phyloP scores from a whole-genome alignment of 2,888 invertebrate genomes.

The Polylopha cassiicola region DNA sequence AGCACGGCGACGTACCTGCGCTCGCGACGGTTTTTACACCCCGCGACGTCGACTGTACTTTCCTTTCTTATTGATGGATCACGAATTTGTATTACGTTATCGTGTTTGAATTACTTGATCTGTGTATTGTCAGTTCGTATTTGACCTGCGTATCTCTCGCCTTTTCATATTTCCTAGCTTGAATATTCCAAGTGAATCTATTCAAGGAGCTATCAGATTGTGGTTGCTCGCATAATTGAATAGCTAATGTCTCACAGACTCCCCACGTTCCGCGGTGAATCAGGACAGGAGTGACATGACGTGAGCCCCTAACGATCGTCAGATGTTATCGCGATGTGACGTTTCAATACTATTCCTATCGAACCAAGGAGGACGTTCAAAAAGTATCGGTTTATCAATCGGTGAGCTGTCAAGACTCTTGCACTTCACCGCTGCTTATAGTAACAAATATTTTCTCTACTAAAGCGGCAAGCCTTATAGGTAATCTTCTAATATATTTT shows the following conservation, averaged over 20 bases:
- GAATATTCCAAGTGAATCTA: constrained; percentile 39
- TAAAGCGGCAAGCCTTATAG: background rate
- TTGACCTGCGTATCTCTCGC: constrained; percentile 34
- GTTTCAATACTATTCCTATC: constrained; percentile 73
- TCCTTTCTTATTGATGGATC: constrained; percentile 48
- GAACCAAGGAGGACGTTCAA: constrained; percentile 38
- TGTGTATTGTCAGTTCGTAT: constrained; percentile 36
- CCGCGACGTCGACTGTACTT: constrained; percentile 33
- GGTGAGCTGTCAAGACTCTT: constrained; percentile 24
- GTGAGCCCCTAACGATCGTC: constrained; percentile 58
- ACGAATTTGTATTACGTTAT: constrained; percentile 54
- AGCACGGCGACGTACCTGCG: constrained; percentile 40
- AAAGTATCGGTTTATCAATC: constrained; percentile 50
- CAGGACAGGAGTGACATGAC: constrained; percentile 39
- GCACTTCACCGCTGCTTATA: no score
- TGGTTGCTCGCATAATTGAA: constrained; percentile 65
- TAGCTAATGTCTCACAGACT: constrained; percentile 55
- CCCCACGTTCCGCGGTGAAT: constrained; percentile 43
- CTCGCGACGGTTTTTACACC: constrained; percentile 56
- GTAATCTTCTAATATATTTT: no score
- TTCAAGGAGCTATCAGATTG: constrained; percentile 60
- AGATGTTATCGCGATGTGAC: constrained; percentile 67
- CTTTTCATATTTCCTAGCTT: constrained; percentile 36
- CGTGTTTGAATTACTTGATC: constrained; percentile 41
- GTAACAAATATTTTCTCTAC: no score